phyloP scores from a whole-genome alignment of 2,888 invertebrate species.

The Ichneumon xanthorius region DNA sequence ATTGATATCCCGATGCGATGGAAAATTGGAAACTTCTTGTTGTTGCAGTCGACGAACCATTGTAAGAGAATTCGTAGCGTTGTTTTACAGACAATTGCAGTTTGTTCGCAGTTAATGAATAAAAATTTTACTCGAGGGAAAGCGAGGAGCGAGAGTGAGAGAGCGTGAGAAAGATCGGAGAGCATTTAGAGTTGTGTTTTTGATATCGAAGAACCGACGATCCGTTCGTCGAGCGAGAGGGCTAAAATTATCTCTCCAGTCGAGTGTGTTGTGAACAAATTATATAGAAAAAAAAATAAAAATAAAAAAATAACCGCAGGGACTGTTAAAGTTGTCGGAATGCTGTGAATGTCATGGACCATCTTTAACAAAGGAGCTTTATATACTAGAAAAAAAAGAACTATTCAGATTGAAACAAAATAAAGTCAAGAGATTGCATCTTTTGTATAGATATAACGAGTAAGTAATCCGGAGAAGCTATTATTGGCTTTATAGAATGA shows the following conservation, averaged over 20 bases:
- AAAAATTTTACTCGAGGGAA: slow-evolving; percentile 4
- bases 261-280: slow-evolving; percentile 36
- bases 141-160: not conserved
- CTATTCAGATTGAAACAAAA: slow-evolving; percentile 50
- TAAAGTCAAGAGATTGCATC: slow-evolving; percentile 63
- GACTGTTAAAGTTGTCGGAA: slow-evolving; percentile 78
- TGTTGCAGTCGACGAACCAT: slow-evolving; percentile 71
- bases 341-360: slow-evolving; percentile 81
- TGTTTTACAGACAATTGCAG: slow-evolving; percentile 17
- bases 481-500: slow-evolving; percentile 66
- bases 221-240: slow-evolving; percentile 13
- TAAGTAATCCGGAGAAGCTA: slow-evolving; percentile 62
- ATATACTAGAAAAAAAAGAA: slow-evolving; percentile 52
- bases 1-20: slow-evolving; percentile 60
- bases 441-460: slow-evolving; percentile 66
- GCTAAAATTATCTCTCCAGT: slow-evolving; percentile 11
- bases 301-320: slow-evolving; percentile 70
- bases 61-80: not conserved
- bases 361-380: slow-evolving; percentile 75
- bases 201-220: slow-evolving; percentile 3
- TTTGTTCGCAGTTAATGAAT: slow-evolving; percentile 21
- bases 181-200: not conserved
- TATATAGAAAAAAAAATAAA: slow-evolving; percentile 47
- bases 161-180: not conserved
- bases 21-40: slow-evolving; percentile 43